Conservation (phyloP, 1,140 invertebrate species). For the Drosophila sulfurigaster region DNA sequence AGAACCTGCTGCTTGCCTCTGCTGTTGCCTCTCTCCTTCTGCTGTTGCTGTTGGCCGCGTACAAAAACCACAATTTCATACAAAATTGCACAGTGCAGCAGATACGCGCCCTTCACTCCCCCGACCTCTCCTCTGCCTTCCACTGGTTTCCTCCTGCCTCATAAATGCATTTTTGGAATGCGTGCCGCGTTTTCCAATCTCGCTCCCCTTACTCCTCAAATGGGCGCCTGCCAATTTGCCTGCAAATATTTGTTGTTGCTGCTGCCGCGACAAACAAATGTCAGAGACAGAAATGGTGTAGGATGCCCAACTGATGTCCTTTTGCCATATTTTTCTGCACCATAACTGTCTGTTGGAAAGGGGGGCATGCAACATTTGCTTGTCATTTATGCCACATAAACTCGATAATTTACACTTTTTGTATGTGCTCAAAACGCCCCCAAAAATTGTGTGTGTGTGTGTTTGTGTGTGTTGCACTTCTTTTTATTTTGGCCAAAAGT, state of each 20-base stretch:
- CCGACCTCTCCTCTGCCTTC: background rate
- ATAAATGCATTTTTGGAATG: slow-evolving; percentile 78
- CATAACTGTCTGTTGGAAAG: background rate
- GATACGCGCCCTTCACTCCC: background rate
- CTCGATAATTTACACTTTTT: slow-evolving; percentile 59
- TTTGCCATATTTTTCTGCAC: slow-evolving; percentile 46
- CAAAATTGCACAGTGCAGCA: slow-evolving; percentile 53
- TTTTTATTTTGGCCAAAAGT: slow-evolving; percentile 27
- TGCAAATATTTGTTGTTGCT: slow-evolving; percentile 49
- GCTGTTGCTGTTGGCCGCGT: slow-evolving; percentile 29
- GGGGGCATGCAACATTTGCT: slow-evolving; percentile 14
- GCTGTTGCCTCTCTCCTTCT: background rate
- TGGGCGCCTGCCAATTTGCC: slow-evolving; percentile 65
- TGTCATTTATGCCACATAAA: slow-evolving; percentile 64
- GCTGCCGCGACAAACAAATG: slow-evolving; percentile 59
- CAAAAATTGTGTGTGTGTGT: background rate
- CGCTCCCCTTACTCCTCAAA: slow-evolving; percentile 4
- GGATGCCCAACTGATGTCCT: slow-evolving; percentile 45
- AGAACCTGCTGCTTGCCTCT: slow-evolving; percentile 4
- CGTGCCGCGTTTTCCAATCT: slow-evolving; percentile 65
- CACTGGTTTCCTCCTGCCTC: background rate
- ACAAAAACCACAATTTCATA: slow-evolving; percentile 73
- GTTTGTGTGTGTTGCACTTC: background rate
- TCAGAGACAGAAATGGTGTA: slow-evolving; percentile 49
- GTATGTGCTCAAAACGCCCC: background rate